Evolutionary conservation across 2,888 invertebrate genomes (phyloP).

Genomic region (Epirrhoe tristata): DNA sequence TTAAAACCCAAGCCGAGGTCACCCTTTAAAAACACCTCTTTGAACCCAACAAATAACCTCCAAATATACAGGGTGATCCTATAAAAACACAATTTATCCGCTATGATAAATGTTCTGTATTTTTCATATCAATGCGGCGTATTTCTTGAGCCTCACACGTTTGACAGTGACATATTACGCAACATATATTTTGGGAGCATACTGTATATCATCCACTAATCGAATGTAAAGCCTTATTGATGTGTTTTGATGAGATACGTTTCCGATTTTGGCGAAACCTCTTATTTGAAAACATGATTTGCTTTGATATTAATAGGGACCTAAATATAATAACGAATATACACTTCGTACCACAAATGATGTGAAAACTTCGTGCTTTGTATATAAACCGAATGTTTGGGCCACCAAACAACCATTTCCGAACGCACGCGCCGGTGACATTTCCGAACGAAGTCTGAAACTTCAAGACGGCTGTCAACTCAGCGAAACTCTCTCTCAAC

Average conservation of each 20-base stretch:
- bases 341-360: too few relatives aligned
- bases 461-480: too few relatives aligned
- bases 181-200: slow-evolving; percentile 59
- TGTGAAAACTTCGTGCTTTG: too few relatives aligned
- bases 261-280: not conserved
- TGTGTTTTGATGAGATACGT: slow-evolving; percentile 31
- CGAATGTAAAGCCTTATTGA: slow-evolving; percentile 63
- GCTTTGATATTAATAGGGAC: not conserved
- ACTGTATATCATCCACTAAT: slow-evolving; percentile 61
- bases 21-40: not conserved
- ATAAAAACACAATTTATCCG: slow-evolving; percentile 46
- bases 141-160: slow-evolving; percentile 52
- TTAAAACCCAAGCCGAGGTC: not conserved
- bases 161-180: slow-evolving; percentile 65
- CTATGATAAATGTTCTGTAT: slow-evolving; percentile 60
- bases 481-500: too few relatives aligned
- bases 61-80: slow-evolving; percentile 39
- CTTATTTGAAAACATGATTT: not conserved
- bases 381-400: too few relatives aligned
- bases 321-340: too few relatives aligned
- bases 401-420: too few relatives aligned
- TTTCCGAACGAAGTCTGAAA: too few relatives aligned
- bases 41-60: slow-evolving; percentile 12
- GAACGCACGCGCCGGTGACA: too few relatives aligned
- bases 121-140: slow-evolving; percentile 64